Evolutionary conservation across 2,113 vertebrate genomes (phyloP).

Genomic region (Gorilla gorilla): DNA sequence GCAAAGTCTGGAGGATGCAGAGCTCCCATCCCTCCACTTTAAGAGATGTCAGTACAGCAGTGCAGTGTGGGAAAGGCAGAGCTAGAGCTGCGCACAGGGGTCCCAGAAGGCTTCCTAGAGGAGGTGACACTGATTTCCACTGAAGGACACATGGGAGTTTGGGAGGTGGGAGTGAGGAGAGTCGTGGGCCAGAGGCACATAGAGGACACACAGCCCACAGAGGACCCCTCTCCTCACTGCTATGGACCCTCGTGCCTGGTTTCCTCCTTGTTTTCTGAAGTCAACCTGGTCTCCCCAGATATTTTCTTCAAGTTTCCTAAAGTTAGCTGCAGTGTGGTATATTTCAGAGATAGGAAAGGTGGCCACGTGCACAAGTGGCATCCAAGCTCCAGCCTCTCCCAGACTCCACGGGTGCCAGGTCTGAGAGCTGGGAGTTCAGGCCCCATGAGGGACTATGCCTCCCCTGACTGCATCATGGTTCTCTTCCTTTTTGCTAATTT

Average conservation of each 20-base stretch:
- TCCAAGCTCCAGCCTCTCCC: not conserved
- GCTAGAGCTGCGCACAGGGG: not conserved
- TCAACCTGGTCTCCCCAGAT: not conserved
- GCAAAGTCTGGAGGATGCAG: too few species aligned
- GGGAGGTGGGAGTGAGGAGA: not conserved
- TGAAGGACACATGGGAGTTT: not conserved
- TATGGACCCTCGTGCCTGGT: not conserved
- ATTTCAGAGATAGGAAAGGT: not conserved
- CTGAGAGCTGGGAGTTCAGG: not conserved
- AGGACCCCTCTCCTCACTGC: not conserved
- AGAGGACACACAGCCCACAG: not conserved
- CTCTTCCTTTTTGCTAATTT: not conserved
- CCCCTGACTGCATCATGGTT: not conserved
- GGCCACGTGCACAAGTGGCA: fast-evolving
- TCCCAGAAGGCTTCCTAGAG: not conserved
- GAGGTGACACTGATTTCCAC: not conserved
- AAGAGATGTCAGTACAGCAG: too few species aligned
- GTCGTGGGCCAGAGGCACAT: not conserved
- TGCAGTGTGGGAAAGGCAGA: not conserved
- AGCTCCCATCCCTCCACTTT: not conserved
- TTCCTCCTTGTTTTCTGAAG: not conserved
- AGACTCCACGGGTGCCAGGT: fast-evolving
- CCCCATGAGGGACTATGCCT: fast-evolving
- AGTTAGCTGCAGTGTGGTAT: fast-evolving
- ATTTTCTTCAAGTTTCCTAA: not conserved